Evolutionary conservation across 92 coral and sea anemone genomes (phyloP).

Genomic region (Paramuricea clavata): DNA sequence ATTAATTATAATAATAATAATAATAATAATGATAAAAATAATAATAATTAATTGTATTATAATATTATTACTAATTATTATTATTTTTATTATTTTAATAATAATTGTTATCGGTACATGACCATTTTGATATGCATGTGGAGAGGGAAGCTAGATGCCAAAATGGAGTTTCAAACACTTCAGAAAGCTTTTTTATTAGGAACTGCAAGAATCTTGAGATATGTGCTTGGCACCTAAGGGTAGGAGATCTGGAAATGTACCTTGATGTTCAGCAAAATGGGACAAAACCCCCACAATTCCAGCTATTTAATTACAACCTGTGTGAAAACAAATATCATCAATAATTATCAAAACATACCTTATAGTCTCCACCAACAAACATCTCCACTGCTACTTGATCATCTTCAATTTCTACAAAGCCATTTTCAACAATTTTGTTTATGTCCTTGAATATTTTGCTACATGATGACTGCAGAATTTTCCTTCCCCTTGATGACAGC

Average conservation of each 20-base stretch:
- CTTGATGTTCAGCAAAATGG: neutral
- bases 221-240: neutral
- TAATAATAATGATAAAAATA: no score
- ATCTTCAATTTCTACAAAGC: slow-evolving; percentile 7
- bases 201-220: no score
- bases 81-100: no score
- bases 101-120: no score
- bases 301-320: no score
- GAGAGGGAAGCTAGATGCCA: neutral
- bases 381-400: slow-evolving; percentile 14
- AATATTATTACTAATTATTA: no score
- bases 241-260: neutral
- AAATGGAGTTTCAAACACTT: no score
- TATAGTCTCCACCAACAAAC: slow-evolving; percentile 32
- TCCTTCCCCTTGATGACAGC: slow-evolving; percentile 32
- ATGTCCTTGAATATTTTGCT: slow-evolving; percentile 19
- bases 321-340: neutral
- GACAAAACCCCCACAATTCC: neutral
- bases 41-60: no score
- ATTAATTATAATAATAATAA: no score
- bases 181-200: no score
- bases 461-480: slow-evolving; percentile 29
- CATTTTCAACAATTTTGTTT: slow-evolving; percentile 27
- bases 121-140: no score
- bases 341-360: neutral